Conservation (phyloP, 2,797 vertebrate genomes). For the Emydoidea blandingii region DNA sequence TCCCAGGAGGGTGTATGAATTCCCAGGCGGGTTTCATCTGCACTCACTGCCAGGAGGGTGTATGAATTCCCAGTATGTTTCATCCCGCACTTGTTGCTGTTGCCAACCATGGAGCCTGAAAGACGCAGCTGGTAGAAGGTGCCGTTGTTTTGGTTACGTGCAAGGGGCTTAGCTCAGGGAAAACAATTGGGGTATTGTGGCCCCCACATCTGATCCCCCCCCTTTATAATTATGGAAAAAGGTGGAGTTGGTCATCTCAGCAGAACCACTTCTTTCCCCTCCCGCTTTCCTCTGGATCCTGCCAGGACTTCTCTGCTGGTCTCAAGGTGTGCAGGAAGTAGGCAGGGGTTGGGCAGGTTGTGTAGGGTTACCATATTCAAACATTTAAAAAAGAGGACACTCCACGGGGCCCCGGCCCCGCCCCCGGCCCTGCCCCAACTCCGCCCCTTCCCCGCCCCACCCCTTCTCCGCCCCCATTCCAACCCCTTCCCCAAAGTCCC, state of each 20-base stretch:
- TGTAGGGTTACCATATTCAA: no score
- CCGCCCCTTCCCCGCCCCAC: no score
- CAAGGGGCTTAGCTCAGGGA: not conserved
- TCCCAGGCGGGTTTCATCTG: not conserved
- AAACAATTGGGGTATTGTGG: not conserved
- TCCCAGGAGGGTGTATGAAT: rapidly evolving
- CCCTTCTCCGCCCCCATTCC: no score
- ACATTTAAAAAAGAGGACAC: no score
- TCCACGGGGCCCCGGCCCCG: no score
- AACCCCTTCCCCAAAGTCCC: no score
- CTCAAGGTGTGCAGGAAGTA: not conserved
- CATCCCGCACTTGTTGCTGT: not conserved
- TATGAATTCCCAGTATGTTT: rapidly evolving
- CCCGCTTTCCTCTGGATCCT: not conserved
- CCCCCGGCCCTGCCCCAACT: no score
- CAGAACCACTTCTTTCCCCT: not conserved
- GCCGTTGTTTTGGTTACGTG: not conserved
- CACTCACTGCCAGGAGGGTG: rapidly evolving
- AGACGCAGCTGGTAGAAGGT: not conserved
- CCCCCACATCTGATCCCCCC: not conserved
- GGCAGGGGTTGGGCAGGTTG: no score
- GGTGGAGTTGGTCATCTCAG: no score
- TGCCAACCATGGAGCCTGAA: not conserved
- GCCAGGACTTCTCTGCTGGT: not conserved
- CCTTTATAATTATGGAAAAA: not conserved